Evolutionary conservation across 2,797 vertebrate species (phyloP), one percentile per base, ranked within the genome.

Genomic region (Spondyliosoma cantharus): DNA sequence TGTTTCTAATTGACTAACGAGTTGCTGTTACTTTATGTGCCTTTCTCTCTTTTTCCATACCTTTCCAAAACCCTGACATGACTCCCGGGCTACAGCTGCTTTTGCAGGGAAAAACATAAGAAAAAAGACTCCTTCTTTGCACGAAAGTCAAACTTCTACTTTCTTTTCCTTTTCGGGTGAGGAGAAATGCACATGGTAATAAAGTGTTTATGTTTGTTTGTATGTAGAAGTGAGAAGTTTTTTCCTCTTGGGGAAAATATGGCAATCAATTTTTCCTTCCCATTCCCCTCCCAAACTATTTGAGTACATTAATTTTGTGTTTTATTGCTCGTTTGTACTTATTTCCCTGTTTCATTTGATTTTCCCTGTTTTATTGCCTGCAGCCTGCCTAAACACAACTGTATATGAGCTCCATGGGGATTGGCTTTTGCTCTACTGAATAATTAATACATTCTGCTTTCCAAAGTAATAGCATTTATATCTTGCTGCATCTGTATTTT

Each of bases 1-100:
- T 76, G 53, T 45, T 86, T 90, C 76, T 90, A 82, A 90, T 91
- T 89, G 90, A 90, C 82, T 88, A 85, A 87, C 75, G 77, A 89
- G 83, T 88, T 88, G 84, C 86, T 87, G 57, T 86, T 74, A 59
- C 69, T 76, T 52, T 86, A 37, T 62, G n/a, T 66, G 19, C 13
- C 56, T 60, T 32, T n/a, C 19, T 56, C 19, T 76, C 56, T 64
- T 53, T 73, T 62, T 67, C 27, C 74, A 65, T 74, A 79, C 81
- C 69, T 85, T 83, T 82, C 80, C 71, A 74, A 89, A 90, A 82
- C 73, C 56, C 63, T 64, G 76, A 86, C 71, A 81, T 58, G 74
- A 79, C 82, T 88, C 58, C 71, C 78, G 79, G 86, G 81, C 83
- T 79, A 64, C 84, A 81, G 76, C 83, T 85, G 84, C 80, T 83